Base-by-base conservation (phyloP, 1,140 invertebrate species). In the Cherax quadricarinatus region DNA sequence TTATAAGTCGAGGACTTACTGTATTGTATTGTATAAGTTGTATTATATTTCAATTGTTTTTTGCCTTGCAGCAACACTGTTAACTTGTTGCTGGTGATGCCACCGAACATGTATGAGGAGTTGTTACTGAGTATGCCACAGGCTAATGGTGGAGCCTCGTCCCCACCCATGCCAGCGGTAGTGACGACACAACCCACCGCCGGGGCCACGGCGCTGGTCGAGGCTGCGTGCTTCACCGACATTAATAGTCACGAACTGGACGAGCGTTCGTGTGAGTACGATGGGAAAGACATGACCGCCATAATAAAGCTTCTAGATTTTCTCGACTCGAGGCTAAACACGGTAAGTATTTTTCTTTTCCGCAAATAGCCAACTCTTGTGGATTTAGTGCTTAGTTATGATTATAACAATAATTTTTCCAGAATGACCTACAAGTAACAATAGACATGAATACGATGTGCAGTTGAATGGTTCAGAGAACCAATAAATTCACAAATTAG, bases 241-340 rank as follows among this genome's bases (percentile, higher is more conserved):
- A 84, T 91, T 48, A 57, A 86, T 48, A 73, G 86, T n/a, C 41
- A 16, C 14, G 24, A 49, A 1, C n/a, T 66, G 3, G 24, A 82
- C 30, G 60, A 81, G 21, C 70, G 82, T 7, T 79, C 96, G 66
- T 94, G 95, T 21, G 95, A 96, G 93, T 97, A 95, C 95, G 96
- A 97, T 94, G 96, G 96, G 4, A 96, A 96, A 93, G 97, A 97
- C 94, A 96, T 98, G 95, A 96, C 97, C 94, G 96, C 97, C 49
- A 94, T 98, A 81, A 95, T 96, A n/a, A 95, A 96, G 16, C 95
- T 98, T 16, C 94, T 97, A 4, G 94, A 96, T 57, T 97, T 97
- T 94, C 95, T 98, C 6, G 96, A 97, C 75, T 95, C 95, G 60
- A 95, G 96, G 87, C 94, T 97, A 18, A 96, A 96, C 75, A 94